These are phyloP conservation scores for Corythornis leucogaster DNA, from an alignment of 2,797 vertebrate genomes.

Conservation along the genomic window DNA sequence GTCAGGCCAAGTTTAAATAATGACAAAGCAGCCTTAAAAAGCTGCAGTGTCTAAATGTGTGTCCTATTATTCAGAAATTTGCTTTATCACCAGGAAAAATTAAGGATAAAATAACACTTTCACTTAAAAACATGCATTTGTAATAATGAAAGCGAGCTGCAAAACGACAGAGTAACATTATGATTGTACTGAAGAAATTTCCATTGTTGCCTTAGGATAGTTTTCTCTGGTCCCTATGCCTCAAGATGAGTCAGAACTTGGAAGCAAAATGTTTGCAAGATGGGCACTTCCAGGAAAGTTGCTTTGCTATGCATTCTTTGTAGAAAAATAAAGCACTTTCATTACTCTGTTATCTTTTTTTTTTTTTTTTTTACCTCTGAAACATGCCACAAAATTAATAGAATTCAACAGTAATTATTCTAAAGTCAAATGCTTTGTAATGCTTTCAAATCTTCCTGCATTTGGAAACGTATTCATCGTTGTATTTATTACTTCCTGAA, in stretches of 20 bases:
- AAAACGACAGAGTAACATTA: neutral
- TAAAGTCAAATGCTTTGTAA: neutral
- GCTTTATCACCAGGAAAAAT: neutral
- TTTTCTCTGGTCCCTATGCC: neutral
- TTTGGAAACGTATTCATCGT: neutral
- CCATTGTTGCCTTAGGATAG: neutral
- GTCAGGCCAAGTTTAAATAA: neutral
- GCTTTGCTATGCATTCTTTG: constrained; percentile 18
- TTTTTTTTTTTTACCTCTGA: neutral
- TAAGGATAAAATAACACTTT: neutral
- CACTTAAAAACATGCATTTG: constrained; percentile 1
- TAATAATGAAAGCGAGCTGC: neutral
- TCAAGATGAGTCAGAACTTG: constrained; percentile 24
- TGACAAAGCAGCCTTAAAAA: neutral
- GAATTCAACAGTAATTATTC: constrained; percentile 8
- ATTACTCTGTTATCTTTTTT: neutral
- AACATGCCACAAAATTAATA: constrained; percentile 5
- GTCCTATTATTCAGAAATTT: neutral
- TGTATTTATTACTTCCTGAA: neutral
- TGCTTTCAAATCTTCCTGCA: neutral
- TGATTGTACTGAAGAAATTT: neutral
- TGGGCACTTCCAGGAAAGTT: neutral
- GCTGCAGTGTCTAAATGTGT: neutral
- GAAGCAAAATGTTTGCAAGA: constrained; percentile 1
- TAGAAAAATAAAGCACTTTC: constrained; percentile 2